Percentiles rank a stretch among this genome's conserved stretches.
Conservation (phyloP, 2,113 vertebrate species). For the Toxostoma redivivum region DNA sequence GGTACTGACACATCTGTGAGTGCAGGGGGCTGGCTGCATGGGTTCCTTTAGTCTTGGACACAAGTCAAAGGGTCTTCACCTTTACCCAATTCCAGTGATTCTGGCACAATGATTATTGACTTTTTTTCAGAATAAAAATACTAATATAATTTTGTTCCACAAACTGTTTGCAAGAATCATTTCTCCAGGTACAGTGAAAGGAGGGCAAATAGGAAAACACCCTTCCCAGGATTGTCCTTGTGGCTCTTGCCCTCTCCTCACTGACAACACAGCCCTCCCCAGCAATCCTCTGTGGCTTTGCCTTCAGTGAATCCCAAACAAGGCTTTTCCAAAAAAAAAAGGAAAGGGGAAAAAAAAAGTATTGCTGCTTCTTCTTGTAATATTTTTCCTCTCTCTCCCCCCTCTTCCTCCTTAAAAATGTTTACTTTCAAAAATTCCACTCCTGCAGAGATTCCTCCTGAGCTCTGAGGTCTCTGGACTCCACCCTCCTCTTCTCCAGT, state of each 20-base stretch:
- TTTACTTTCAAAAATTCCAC: conserved; percentile 62
- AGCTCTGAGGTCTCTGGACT: conserved; percentile 37
- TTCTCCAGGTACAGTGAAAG: conserved; percentile 37
- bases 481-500: conserved; percentile 50
- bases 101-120: background rate
- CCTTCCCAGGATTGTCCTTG: background rate
- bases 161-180: conserved; percentile 9
- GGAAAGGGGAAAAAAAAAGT: background rate
- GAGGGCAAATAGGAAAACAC: conserved; percentile 14
- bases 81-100: background rate
- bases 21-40: background rate
- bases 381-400: background rate
- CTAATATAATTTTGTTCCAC: background rate
- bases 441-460: conserved; percentile 51
- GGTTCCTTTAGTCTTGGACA: background rate
- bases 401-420: conserved; percentile 43
- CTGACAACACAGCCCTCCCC: background rate
- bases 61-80: background rate
- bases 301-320: conserved; percentile 23
- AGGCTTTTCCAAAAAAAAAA: conserved; percentile 10
- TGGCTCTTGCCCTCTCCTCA: background rate
- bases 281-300: background rate
- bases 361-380: conserved; percentile 64
- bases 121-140: background rate
- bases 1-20: background rate